Conservation (phyloP, 2,888 invertebrate species). For the Eugnorisma glareosa region DNA sequence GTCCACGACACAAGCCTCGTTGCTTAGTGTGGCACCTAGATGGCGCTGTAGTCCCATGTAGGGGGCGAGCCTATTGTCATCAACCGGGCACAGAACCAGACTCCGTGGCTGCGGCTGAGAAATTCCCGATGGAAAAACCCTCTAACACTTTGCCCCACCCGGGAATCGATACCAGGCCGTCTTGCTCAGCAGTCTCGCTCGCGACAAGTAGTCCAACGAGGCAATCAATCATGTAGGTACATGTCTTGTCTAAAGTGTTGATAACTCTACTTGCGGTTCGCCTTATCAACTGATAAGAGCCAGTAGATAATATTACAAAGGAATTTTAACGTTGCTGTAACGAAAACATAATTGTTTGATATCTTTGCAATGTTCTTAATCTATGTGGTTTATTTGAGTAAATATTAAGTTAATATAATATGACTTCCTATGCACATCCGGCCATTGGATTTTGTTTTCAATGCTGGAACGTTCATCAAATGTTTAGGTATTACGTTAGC, state of each 20-base stretch:
- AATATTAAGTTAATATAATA: background rate
- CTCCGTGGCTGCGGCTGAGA: too few species aligned
- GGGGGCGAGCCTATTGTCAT: too few species aligned
- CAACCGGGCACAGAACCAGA: too few species aligned
- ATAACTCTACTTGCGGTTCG: slow-evolving; percentile 21
- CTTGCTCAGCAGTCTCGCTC: too few species aligned
- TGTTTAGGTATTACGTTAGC: background rate
- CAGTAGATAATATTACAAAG: slow-evolving; percentile 51
- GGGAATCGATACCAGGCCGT: too few species aligned
- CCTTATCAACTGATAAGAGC: slow-evolving; percentile 60
- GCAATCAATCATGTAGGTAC: background rate
- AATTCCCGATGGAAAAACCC: too few species aligned
- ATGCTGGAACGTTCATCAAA: background rate
- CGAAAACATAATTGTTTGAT: slow-evolving; percentile 30
- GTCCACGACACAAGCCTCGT: too few species aligned
- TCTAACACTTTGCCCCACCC: too few species aligned
- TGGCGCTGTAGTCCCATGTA: too few species aligned
- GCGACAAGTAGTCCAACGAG: too few species aligned
- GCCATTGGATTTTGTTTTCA: background rate
- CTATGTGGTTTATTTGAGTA: background rate
- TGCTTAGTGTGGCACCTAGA: too few species aligned
- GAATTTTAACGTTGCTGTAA: slow-evolving; percentile 48
- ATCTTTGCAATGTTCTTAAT: slow-evolving; percentile 26
- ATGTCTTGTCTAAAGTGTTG: slow-evolving; percentile 25
- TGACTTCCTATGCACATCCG: background rate